Conservation (phyloP, 2,888 invertebrate genomes). For the Ditylenchus weischeri region DNA sequence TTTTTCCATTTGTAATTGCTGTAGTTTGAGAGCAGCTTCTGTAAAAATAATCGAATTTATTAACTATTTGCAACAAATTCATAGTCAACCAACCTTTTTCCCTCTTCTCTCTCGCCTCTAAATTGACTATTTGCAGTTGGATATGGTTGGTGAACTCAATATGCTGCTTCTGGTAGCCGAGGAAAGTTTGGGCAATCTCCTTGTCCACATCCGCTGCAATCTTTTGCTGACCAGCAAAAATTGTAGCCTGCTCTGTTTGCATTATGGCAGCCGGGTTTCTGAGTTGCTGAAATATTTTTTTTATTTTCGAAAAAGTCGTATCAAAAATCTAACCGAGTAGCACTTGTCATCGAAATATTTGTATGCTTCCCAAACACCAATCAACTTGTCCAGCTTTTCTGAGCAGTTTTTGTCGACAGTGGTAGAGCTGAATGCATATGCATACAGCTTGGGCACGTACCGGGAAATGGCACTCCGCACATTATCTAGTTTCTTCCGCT, state of each 20-base stretch:
- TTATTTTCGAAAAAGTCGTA: conserved; percentile 12
- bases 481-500: conserved; percentile 88
- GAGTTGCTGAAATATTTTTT: conserved; percentile 64
- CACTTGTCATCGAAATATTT: conserved; percentile 61
- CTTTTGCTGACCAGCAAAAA: conserved; percentile 71
- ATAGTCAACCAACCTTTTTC: conserved; percentile 15
- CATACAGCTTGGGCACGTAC: conserved; percentile 96
- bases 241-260: conserved; percentile 27
- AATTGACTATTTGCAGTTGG: conserved; percentile 60
- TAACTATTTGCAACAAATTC: conserved; percentile 7
- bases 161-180: conserved; percentile 87
- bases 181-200: conserved; percentile 75
- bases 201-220: conserved; percentile 75
- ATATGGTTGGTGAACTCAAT: conserved; percentile 89
- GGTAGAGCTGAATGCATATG: conserved; percentile 81
- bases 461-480: conserved; percentile 87
- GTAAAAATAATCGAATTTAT: neutral
- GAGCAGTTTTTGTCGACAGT: conserved; percentile 59
- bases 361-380: conserved; percentile 94
- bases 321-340: conserved; percentile 42
- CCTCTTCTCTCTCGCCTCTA: conserved; percentile 21
- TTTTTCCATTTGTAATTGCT: too few relatives aligned
- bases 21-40: too few relatives aligned
- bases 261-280: conserved; percentile 71
- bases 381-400: conserved; percentile 78